Evolutionary conservation across 92 coral and sea anemone species (phyloP).

Genomic region (Phenganax stokvisi): DNA sequence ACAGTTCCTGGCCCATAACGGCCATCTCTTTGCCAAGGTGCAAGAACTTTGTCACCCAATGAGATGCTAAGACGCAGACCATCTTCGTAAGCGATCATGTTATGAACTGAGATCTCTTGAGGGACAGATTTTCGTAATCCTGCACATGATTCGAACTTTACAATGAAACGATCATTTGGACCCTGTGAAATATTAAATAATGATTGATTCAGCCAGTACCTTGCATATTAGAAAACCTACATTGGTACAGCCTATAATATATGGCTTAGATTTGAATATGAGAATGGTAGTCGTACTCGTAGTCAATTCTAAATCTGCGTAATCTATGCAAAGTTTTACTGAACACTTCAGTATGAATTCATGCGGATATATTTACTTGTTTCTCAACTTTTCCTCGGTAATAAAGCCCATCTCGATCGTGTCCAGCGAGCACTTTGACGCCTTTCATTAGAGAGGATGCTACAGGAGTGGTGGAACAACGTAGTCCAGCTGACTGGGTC

Average conservation of each 20-base stretch:
- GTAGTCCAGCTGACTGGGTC: constrained; percentile 50
- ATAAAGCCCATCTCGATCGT: constrained; percentile 82
- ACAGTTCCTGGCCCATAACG: constrained; percentile 99
- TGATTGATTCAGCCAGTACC: too few species aligned
- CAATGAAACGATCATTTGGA: constrained; percentile 62
- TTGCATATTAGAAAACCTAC: too few species aligned
- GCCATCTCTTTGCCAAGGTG: constrained; percentile 98
- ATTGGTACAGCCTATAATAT: neutral
- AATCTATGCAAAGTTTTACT: too few species aligned
- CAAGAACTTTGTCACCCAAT: constrained; percentile 89
- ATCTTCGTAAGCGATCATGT: constrained; percentile 82
- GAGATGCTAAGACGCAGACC: constrained; percentile 77
- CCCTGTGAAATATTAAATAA: constrained; percentile 43
- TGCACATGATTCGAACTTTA: constrained; percentile 81
- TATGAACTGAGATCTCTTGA: constrained; percentile 71
- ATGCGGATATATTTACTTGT: constrained; percentile 52
- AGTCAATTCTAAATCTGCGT: too few species aligned
- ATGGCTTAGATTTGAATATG: neutral
- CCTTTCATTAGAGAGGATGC: constrained; percentile 92
- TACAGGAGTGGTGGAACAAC: constrained; percentile 55
- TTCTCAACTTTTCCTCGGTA: constrained; percentile 76
- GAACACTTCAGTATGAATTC: too few species aligned
- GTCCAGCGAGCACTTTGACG: constrained; percentile 67
- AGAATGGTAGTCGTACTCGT: too few species aligned
- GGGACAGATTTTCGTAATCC: constrained; percentile 68